These are phyloP conservation scores for Scolopax mira DNA, from an alignment of 2,113 vertebrate species.

Conservation along the genomic window DNA sequence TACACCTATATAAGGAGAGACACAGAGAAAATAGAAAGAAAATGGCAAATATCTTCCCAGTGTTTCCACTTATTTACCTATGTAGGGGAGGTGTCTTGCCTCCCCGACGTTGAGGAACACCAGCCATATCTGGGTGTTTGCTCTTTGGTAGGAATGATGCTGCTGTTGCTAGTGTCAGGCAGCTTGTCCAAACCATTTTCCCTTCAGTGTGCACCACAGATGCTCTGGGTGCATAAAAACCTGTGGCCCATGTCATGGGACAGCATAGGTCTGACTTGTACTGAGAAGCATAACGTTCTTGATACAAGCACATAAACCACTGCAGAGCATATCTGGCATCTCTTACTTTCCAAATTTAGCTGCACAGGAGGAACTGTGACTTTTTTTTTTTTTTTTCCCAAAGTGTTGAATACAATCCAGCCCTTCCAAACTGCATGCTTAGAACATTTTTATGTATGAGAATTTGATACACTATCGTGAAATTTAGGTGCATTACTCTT, in stretches of 20 bases:
- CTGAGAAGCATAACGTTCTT: neutral
- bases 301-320: neutral
- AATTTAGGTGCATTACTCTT: neutral
- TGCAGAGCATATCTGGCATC: neutral
- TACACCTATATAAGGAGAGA: rapidly evolving
- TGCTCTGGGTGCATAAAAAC: neutral
- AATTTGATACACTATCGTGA: neutral
- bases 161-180: neutral
- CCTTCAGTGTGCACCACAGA: neutral
- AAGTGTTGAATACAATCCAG: neutral
- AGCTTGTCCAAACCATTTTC: neutral
- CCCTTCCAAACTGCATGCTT: neutral
- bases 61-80: neutral
- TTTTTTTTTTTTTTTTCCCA: neutral
- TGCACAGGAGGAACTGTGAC: neutral
- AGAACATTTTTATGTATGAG: neutral
- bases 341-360: neutral
- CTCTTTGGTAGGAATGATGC: neutral
- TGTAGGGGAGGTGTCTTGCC: neutral
- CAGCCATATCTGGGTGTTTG: neutral
- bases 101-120: neutral
- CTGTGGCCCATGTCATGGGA: neutral
- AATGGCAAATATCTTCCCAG: neutral
- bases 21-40: neutral
- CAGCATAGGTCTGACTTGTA: neutral